A percentile compares a stretch with the other conserved stretches of the same genome.
Evolutionary conservation across 2,113 vertebrate genomes (phyloP).

Genomic region (Corynorhinus townsendii): DNA sequence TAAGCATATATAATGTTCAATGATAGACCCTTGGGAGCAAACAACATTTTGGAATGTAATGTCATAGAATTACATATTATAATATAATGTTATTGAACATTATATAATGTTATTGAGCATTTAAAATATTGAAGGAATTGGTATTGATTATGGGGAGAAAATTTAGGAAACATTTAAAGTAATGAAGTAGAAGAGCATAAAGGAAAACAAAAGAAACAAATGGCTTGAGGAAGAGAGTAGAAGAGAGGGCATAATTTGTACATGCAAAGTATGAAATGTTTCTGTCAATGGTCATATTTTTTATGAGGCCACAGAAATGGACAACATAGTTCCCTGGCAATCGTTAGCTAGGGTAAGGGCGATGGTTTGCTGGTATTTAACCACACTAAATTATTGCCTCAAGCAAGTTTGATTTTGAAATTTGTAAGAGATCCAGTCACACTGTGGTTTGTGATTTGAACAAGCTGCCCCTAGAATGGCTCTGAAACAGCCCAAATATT

Average conservation of each 20-base stretch:
- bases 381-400: slow-evolving; percentile 71
- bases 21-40: background rate
- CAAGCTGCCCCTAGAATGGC: slow-evolving; percentile 72
- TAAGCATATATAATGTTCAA: background rate
- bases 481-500: slow-evolving; percentile 57
- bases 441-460: slow-evolving; percentile 75
- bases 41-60: background rate
- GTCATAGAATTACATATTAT: background rate
- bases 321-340: background rate
- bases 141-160: background rate
- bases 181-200: background rate
- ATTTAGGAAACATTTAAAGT: background rate
- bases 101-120: background rate
- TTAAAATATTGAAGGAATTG: background rate
- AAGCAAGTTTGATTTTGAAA: slow-evolving; percentile 72
- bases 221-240: background rate
- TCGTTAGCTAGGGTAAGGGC: background rate
- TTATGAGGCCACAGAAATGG: slow-evolving; percentile 6
- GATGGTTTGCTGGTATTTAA: slow-evolving; percentile 38
- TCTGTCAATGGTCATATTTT: slow-evolving; percentile 17
- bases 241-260: background rate
- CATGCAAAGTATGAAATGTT: background rate
- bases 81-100: background rate
- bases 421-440: slow-evolving; percentile 63
- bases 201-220: background rate